phyloP scores from a whole-genome alignment of 1,140 invertebrate species.

The Sycobia sp. region DNA sequence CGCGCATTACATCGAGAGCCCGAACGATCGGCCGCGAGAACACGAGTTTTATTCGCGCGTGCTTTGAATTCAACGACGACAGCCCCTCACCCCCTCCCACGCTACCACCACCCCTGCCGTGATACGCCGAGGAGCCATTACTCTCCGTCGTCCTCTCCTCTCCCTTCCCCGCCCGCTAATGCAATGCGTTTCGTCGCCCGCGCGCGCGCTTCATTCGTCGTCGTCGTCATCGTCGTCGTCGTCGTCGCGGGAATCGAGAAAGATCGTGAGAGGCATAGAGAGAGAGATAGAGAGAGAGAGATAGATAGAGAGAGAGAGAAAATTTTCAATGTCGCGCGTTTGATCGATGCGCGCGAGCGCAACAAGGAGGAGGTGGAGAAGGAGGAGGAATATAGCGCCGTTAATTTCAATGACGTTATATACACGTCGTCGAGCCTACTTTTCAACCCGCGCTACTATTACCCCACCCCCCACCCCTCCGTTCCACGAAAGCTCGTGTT shows the following conservation, averaged over 20 bases:
- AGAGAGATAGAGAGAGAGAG: too few relatives aligned
- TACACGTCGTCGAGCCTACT: slow-evolving; percentile 21
- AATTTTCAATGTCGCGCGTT: slow-evolving; percentile 32
- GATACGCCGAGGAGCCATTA: not conserved
- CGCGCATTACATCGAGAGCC: too few relatives aligned
- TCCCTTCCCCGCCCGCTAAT: too few relatives aligned
- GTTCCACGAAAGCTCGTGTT: too few relatives aligned
- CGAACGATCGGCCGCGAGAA: not conserved
- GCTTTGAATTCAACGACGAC: not conserved
- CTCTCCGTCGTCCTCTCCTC: not conserved
- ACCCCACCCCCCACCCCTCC: too few relatives aligned
- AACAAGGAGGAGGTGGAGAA: too few relatives aligned
- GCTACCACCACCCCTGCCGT: too few relatives aligned
- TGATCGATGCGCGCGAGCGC: slow-evolving; percentile 29
- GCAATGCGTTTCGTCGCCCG: slow-evolving; percentile 10
- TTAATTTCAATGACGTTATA: slow-evolving; percentile 32
- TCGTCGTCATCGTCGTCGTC: not conserved
- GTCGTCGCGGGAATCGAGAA: not conserved
- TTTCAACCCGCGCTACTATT: slow-evolving; percentile 15
- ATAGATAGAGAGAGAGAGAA: too few relatives aligned
- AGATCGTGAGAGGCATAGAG: too few relatives aligned
- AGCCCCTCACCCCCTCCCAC: not conserved
- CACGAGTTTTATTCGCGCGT: not conserved
- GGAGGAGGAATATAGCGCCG: slow-evolving; percentile 27
- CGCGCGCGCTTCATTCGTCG: not conserved